Evolutionary conservation across 2,113 vertebrate species (phyloP).

Genomic region (Orycteropus afer): DNA sequence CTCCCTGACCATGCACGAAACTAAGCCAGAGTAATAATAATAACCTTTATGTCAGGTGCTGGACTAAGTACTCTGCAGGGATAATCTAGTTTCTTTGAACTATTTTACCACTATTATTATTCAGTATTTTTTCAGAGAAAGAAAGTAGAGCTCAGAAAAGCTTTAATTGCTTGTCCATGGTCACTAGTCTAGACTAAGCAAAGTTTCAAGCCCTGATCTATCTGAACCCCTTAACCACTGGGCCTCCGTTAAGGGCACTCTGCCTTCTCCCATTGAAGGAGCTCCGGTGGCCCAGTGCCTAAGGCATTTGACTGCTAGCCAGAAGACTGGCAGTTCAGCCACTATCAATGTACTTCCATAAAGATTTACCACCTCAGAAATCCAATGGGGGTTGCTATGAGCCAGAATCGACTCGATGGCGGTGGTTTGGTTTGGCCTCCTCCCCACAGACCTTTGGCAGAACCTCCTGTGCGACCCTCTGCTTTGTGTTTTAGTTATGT

Average conservation of each 20-base stretch:
- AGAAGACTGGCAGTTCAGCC: too few species aligned
- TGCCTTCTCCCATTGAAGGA: neutral
- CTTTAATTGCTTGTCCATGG: neutral
- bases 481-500: neutral
- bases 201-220: neutral
- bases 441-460: neutral
- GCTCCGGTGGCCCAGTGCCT: too few species aligned
- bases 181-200: neutral
- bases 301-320: too few species aligned
- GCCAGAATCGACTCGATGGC: too few species aligned
- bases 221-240: neutral
- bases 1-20: neutral
- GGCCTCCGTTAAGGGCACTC: neutral
- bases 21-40: neutral
- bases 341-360: too few species aligned
- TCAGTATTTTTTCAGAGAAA: slow-evolving; percentile 2
- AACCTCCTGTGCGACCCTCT: neutral
- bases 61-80: neutral
- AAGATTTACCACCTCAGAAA: too few species aligned
- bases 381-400: too few species aligned
- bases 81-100: neutral
- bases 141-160: slow-evolving; percentile 17
- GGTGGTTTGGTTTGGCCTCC: too few species aligned
- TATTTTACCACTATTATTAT: neutral
- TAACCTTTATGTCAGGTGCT: neutral